Percentiles rank a stretch among this genome's conserved stretches.
Conservation (phyloP, 2,888 invertebrate species). For the Polyommatus icarus region DNA sequence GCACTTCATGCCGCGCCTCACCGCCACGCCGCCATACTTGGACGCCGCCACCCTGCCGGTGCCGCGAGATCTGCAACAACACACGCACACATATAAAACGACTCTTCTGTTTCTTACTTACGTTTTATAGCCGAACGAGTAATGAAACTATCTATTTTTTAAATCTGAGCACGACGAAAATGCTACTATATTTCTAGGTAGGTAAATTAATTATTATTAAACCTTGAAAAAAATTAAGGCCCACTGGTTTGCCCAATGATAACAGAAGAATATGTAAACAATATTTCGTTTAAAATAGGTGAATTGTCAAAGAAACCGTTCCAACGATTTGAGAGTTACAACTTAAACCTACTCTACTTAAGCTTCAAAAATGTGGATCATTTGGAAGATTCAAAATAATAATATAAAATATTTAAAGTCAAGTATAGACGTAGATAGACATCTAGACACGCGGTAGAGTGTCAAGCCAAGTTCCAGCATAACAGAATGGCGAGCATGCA, state of each 20-base stretch:
- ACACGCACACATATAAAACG: not conserved
- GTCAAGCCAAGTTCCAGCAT: no score
- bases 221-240: not conserved
- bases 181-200: no score
- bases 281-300: not conserved
- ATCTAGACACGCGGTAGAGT: no score
- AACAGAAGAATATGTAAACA: not conserved
- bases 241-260: not conserved
- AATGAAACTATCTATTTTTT: not conserved
- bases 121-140: not conserved
- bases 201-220: not conserved
- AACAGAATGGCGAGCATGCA: no score
- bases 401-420: not conserved
- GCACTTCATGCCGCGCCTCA: constrained; percentile 83
- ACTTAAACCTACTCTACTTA: not conserved
- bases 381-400: not conserved
- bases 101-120: not conserved
- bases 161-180: not conserved
- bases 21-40: constrained; percentile 73
- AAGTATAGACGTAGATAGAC: no score
- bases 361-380: not conserved
- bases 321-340: not conserved
- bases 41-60: constrained; percentile 75
- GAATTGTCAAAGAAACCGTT: not conserved
- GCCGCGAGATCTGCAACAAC: constrained; percentile 10